Conservation (phyloP, 2,888 invertebrate genomes). For the Thysanoteuthis rhombus region DNA sequence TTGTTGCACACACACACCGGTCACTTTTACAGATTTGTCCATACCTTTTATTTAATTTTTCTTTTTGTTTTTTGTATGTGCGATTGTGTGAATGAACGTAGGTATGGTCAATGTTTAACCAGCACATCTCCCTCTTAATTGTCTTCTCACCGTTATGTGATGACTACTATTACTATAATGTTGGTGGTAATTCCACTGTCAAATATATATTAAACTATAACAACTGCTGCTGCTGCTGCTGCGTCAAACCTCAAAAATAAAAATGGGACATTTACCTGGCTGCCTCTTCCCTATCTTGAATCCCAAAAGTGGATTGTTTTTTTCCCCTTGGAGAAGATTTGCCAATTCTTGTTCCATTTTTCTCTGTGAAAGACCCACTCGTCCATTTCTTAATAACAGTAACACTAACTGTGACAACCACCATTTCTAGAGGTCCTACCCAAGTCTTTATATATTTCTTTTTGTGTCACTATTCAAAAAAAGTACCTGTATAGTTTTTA, state of each 20-base stretch:
- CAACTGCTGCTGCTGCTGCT: slow-evolving; percentile 1
- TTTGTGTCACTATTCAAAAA: not conserved
- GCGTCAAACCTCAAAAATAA: not conserved
- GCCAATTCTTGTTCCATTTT: not conserved
- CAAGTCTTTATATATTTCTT: not conserved
- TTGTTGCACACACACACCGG: not conserved
- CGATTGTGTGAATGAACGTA: not conserved
- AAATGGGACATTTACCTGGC: not conserved
- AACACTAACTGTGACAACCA: not conserved
- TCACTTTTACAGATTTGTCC: not conserved
- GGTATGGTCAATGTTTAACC: not conserved
- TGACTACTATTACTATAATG: not conserved
- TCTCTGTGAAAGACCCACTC: not conserved
- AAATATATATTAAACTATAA: not conserved
- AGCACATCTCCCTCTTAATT: not conserved
- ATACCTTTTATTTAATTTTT: not conserved
- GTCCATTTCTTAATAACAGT: not conserved
- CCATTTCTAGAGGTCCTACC: not conserved
- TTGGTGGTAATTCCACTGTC: not conserved
- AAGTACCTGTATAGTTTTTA: not conserved
- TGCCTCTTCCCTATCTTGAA: not conserved
- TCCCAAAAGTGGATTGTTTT: not conserved
- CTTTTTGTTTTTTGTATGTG: not conserved
- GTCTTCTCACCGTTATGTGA: not conserved
- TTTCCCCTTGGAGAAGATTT: not conserved